Conservation (phyloP, 2,113 vertebrate species). For the Hystrix cristata region DNA sequence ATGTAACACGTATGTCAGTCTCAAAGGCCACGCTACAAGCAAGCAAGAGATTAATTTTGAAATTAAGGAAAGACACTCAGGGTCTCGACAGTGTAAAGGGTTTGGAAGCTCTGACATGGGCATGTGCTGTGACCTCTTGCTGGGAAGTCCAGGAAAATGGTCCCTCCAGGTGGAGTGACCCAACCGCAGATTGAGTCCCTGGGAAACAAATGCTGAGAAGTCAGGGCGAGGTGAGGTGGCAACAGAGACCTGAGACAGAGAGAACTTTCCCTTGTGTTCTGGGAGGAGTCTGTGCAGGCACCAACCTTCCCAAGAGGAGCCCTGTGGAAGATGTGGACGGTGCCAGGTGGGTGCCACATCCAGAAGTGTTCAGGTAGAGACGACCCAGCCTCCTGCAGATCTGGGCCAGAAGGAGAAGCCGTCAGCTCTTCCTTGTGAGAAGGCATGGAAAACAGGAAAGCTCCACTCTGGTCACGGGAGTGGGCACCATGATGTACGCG, state of each 20-base stretch:
- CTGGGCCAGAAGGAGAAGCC: fast-evolving
- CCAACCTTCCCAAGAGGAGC: fast-evolving
- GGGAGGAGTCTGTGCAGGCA: no score
- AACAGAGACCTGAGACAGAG: fast-evolving
- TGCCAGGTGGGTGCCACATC: fast-evolving
- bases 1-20: fast-evolving
- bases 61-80: not conserved
- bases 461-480: fast-evolving
- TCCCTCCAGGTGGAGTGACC: fast-evolving
- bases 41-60: not conserved
- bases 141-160: fast-evolving
- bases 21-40: not conserved
- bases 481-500: fast-evolving
- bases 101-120: fast-evolving
- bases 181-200: fast-evolving
- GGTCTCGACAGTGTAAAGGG: fast-evolving
- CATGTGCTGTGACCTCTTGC: fast-evolving
- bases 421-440: fast-evolving
- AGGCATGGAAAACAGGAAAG: fast-evolving
- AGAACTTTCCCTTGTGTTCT: fast-evolving
- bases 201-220: not conserved
- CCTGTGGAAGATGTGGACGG: fast-evolving
- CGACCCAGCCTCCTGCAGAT: no score
- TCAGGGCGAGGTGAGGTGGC: fast-evolving
- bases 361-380: fast-evolving